Percentiles rank a stretch among this genome's conserved stretches.
phyloP scores from a whole-genome alignment of 2,113 vertebrate genomes.

The Macquaria ambigua region DNA sequence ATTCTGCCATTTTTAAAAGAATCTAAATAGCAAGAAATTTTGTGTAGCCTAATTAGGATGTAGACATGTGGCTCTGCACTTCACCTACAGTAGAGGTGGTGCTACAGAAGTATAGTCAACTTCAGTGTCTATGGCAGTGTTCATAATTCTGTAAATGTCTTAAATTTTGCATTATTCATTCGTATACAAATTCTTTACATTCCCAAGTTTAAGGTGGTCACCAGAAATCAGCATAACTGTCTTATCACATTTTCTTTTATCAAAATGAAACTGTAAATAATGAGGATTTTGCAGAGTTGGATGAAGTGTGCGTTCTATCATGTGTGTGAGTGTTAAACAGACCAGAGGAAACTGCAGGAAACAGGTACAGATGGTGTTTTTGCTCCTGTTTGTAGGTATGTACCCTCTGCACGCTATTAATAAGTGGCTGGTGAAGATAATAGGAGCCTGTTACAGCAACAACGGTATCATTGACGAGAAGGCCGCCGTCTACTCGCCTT shows the following conservation, averaged over 20 bases:
- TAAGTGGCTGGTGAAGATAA: constrained; percentile 85
- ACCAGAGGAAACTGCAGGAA: not conserved
- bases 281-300: not conserved
- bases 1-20: too few relatives aligned
- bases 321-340: too few relatives aligned
- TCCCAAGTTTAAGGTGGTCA: not conserved
- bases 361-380: not conserved
- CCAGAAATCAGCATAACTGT: too few relatives aligned
- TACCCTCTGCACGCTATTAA: constrained; percentile 89
- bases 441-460: constrained; percentile 88
- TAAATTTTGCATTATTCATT: not conserved
- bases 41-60: too few relatives aligned
- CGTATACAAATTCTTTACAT: not conserved
- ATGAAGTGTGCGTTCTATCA: too few relatives aligned
- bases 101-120: not conserved
- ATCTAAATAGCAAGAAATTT: too few relatives aligned
- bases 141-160: not conserved
- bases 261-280: not conserved
- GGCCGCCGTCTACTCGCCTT: constrained; percentile 89
- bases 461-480: constrained; percentile 63
- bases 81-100: not conserved
- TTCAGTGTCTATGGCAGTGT: not conserved
- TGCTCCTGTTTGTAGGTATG: constrained; percentile 72
- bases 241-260: not conserved
- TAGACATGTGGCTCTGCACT: too few relatives aligned